phyloP scores from a whole-genome alignment of 2,888 invertebrate genomes.

The Seira ritae region DNA sequence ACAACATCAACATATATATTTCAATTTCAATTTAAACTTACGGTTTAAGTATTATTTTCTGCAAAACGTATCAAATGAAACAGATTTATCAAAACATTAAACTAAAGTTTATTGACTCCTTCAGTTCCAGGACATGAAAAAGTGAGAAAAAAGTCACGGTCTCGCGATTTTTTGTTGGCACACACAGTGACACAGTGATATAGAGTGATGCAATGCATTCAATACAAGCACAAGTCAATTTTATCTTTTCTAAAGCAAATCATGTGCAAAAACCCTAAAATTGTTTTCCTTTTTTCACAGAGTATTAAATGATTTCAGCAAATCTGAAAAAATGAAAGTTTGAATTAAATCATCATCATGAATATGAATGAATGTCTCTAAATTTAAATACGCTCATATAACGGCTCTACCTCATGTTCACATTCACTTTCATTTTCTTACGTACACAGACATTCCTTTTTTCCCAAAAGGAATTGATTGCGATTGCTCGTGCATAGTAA shows the following conservation, averaged over 20 bases:
- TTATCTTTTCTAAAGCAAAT: conserved; percentile 33
- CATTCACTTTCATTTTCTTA: conserved; percentile 12
- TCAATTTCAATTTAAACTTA: too few species aligned
- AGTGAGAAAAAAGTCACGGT: conserved; percentile 54
- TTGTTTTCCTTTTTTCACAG: conserved; percentile 45
- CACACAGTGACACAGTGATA: conserved; percentile 50
- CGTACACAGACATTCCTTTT: neutral
- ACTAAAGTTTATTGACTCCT: conserved; percentile 47
- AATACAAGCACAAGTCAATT: conserved; percentile 6
- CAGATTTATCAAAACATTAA: too few species aligned
- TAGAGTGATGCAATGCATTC: neutral
- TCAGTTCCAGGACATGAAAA: conserved; percentile 16
- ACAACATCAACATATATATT: too few species aligned
- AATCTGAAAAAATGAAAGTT: conserved; percentile 54
- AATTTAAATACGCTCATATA: too few species aligned
- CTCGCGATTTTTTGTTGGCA: conserved; percentile 42
- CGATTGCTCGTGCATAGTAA: neutral
- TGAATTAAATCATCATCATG: conserved; percentile 29
- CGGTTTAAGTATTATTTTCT: too few species aligned
- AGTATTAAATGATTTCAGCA: conserved; percentile 30
- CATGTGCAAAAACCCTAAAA: conserved; percentile 48
- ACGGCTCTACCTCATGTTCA: neutral
- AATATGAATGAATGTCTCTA: too few species aligned
- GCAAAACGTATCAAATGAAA: too few species aligned
- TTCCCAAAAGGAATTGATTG: neutral